These are phyloP conservation scores for Theretra japonica DNA, from an alignment of 2,888 invertebrate species.

Conservation along the genomic window DNA sequence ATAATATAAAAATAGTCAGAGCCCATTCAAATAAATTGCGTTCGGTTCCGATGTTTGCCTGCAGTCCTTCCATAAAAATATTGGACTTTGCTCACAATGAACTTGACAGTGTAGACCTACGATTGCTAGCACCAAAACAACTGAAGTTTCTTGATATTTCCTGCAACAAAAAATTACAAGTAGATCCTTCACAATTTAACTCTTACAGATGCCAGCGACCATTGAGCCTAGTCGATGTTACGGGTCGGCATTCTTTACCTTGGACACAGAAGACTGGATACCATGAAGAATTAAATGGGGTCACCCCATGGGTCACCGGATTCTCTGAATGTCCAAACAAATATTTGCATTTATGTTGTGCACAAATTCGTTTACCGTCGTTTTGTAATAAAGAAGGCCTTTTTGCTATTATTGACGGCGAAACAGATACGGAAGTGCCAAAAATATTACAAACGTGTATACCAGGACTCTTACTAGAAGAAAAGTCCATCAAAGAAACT, in stretches of 20 bases:
- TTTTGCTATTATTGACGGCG: conserved; percentile 93
- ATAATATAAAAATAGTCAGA: conserved; percentile 89
- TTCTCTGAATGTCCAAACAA: conserved; percentile 94
- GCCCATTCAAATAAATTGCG: conserved; percentile 93
- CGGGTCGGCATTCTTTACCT: conserved; percentile 90
- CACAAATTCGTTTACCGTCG: conserved; percentile 90
- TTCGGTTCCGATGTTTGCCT: conserved; percentile 90
- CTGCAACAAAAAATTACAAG: conserved; percentile 92
- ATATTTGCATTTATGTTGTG: conserved; percentile 89
- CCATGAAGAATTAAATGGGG: conserved; percentile 82
- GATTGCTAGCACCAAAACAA: conserved; percentile 91
- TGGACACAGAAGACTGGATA: conserved; percentile 79
- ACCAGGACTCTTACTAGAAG: conserved; percentile 92
- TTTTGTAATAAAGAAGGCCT: conserved; percentile 93
- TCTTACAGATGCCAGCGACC: conserved; percentile 91
- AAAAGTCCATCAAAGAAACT: conserved; percentile 92
- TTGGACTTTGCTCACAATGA: conserved; percentile 94
- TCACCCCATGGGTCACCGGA: conserved; percentile 91
- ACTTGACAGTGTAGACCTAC: conserved; percentile 91
- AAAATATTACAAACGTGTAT: conserved; percentile 89
- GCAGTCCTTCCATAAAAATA: conserved; percentile 89
- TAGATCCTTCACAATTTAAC: conserved; percentile 92
- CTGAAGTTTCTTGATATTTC: conserved; percentile 94
- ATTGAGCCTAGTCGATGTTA: conserved; percentile 93
- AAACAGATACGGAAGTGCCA: conserved; percentile 88